Conservation (phyloP, 2,113 vertebrate species). For the Pseudonaja textilis region DNA sequence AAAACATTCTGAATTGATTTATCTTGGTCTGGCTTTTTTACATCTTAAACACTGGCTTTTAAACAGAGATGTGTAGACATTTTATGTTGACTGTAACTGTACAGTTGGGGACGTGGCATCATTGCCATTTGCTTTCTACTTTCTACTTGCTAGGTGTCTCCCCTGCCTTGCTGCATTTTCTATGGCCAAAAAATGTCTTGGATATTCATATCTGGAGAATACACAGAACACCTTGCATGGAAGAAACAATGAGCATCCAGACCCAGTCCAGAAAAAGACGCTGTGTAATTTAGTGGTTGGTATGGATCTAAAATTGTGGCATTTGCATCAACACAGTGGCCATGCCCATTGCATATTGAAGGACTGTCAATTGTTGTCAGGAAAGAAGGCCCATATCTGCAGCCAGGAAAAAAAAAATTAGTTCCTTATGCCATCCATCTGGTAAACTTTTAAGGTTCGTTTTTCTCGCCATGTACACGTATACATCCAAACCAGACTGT, state of each 20-base stretch:
- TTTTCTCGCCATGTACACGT: too few species aligned
- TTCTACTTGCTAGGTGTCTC: not conserved
- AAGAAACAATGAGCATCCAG: not conserved
- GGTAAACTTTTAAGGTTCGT: too few species aligned
- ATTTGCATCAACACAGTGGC: not conserved
- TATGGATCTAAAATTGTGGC: not conserved
- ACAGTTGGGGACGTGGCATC: not conserved
- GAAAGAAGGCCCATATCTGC: not conserved
- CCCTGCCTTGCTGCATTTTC: not conserved
- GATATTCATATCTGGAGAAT: not conserved
- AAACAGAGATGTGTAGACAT: too few species aligned
- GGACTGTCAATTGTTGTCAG: not conserved
- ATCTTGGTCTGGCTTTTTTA: too few species aligned
- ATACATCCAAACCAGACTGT: too few species aligned
- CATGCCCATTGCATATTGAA: not conserved
- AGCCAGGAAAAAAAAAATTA: not conserved
- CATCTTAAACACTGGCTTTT: too few species aligned
- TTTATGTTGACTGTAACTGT: not conserved
- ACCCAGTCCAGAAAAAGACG: not conserved
- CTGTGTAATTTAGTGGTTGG: not conserved
- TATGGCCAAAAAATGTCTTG: not conserved
- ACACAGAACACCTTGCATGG: not conserved
- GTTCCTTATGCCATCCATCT: too few species aligned
- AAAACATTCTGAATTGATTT: too few species aligned
- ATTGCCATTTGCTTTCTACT: not conserved